These are phyloP conservation scores for Spilarctia lutea DNA, from an alignment of 2,888 invertebrate species.

Conservation along the genomic window DNA sequence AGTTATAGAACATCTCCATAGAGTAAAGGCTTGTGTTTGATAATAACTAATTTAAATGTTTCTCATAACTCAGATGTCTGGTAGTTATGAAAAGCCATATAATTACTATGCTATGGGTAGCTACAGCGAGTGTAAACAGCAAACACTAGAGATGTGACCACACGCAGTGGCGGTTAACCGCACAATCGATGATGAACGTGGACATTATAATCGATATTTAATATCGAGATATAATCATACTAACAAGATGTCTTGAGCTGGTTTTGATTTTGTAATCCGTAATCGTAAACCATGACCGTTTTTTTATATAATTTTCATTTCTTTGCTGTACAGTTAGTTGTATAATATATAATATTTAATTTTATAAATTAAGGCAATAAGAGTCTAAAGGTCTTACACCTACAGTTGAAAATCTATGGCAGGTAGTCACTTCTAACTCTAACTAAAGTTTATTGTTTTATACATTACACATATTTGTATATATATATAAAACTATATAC, in stretches of 20 bases:
- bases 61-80: too few species aligned
- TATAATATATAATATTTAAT: neutral
- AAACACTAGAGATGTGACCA: neutral
- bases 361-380: neutral
- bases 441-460: neutral
- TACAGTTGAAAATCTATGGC: neutral
- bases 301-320: neutral
- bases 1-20: too few species aligned
- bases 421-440: neutral
- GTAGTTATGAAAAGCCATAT: neutral
- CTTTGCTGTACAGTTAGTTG: neutral
- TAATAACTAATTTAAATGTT: too few species aligned
- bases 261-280: neutral
- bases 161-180: slow-evolving; percentile 15
- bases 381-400: neutral
- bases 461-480: neutral
- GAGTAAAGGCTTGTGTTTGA: too few species aligned
- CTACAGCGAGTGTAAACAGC: neutral
- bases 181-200: slow-evolving; percentile 6
- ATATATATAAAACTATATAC: neutral
- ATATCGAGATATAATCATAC: slow-evolving; percentile 19
- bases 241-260: slow-evolving; percentile 17
- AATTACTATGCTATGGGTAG: neutral
- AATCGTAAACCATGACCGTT: neutral
- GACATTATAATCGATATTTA: slow-evolving; percentile 9